phyloP scores from a whole-genome alignment of 2,888 invertebrate species.

The Cephus pulcher region DNA sequence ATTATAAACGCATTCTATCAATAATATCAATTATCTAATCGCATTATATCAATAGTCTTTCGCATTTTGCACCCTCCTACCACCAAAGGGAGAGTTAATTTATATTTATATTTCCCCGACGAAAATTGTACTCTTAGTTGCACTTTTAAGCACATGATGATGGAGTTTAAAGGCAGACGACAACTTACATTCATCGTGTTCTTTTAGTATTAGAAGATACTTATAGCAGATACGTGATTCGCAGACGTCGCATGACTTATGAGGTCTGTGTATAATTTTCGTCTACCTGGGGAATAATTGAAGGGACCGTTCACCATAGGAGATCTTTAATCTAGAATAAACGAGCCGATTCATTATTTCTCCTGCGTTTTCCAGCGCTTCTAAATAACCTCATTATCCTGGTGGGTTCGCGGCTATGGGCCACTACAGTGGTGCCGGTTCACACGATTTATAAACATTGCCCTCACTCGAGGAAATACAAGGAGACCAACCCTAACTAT shows the following conservation, averaged over 20 bases:
- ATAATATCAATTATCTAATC: neutral
- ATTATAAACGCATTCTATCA: conserved; percentile 18
- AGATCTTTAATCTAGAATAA: conserved; percentile 6
- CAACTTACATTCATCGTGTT: no score
- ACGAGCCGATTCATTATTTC: conserved; percentile 21
- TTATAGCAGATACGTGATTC: no score
- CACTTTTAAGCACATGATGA: conserved; percentile 6
- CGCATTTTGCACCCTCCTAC: conserved; percentile 8
- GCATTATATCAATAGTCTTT: conserved; percentile 11
- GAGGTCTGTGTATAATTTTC: neutral
- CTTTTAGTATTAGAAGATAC: no score
- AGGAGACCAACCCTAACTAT: neutral
- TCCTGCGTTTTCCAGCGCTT: conserved; percentile 12
- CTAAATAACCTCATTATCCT: conserved; percentile 24
- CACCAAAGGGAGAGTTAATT: neutral
- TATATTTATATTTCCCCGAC: conserved; percentile 17
- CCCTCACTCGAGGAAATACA: conserved; percentile 11
- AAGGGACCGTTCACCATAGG: no score
- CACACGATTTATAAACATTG: conserved; percentile 25
- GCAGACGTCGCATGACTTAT: neutral
- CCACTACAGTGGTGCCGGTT: conserved; percentile 13
- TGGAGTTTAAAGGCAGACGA: no score
- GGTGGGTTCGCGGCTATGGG: neutral
- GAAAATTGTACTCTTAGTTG: conserved; percentile 7
- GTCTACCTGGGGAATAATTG: no score